These are phyloP conservation scores for Parotocinclus haroldoi DNA, from an alignment of 2,797 vertebrate species.

Conservation along the genomic window DNA sequence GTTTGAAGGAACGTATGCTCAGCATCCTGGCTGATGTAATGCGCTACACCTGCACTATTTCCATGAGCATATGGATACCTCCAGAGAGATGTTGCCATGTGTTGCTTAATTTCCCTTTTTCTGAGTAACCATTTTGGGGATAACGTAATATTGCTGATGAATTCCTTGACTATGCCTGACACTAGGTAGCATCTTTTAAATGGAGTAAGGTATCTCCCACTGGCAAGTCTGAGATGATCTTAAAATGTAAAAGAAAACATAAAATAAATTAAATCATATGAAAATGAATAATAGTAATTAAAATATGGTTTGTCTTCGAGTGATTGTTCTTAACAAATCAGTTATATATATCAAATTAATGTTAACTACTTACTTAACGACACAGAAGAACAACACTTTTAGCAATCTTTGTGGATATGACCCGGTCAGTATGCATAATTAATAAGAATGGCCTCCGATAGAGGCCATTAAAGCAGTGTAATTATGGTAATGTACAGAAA, in stretches of 20 bases:
- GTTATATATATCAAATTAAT: conserved; percentile 60
- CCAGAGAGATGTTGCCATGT: conserved; percentile 44
- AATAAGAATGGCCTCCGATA: conserved; percentile 56
- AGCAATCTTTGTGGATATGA: conserved; percentile 35
- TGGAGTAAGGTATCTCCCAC: too few relatives aligned
- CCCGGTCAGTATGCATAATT: conserved; percentile 60
- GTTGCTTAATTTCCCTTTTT: conserved; percentile 39
- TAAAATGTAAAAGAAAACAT: too few relatives aligned
- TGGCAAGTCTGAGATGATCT: too few relatives aligned
- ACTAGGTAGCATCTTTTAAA: too few relatives aligned
- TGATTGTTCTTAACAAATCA: conserved; percentile 1
- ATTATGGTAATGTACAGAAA: conserved; percentile 60
- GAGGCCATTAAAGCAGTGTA: conserved; percentile 54
- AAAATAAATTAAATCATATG: too few relatives aligned
- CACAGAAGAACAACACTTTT: conserved; percentile 52
- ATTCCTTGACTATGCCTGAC: too few relatives aligned
- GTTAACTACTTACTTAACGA: conserved; percentile 64
- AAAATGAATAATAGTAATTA: too few relatives aligned
- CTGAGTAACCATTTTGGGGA: conserved; percentile 38
- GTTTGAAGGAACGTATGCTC: conserved; percentile 26
- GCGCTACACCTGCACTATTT: conserved; percentile 35
- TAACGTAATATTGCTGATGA: conserved; percentile 2
- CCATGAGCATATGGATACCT: conserved; percentile 16
- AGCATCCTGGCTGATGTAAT: conserved; percentile 27
- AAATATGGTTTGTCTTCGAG: conserved; percentile 11